Evolutionary conservation across 2,888 invertebrate species (phyloP), one percentile per base, ranked within the genome.

Genomic region (Eristalis intricaria): DNA sequence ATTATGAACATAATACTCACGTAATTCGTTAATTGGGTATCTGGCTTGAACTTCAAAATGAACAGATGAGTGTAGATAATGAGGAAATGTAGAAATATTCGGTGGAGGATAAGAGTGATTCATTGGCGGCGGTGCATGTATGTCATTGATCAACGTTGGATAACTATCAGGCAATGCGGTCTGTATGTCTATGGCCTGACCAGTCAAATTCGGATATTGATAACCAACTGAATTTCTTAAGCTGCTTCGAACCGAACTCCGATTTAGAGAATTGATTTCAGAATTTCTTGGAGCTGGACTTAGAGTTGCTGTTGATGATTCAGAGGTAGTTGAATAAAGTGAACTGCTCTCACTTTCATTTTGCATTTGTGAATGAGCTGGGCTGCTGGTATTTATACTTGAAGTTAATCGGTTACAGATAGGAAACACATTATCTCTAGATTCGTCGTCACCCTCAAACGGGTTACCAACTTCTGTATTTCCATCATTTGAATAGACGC

Each of bases 41-140:
- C 85, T 82, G 43, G 85, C 84, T 56, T 86, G 86, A 10, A 86
- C 86, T 83, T 86, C 70, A 26, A 75, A 83, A 61, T 50, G 77
- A 78, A 83, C 74, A 11, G 84, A 77, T 68, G 88, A 81, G 58
- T 86, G 86, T 13, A 83, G 66, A 68, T 83, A 78, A 64, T 80
- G 68, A 29, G 87, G 79, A 63, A 84, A 73, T 61, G 84, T 60
- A 75, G 91, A 90, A 87, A 90, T 85, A 87, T 91, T 90, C 60
- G 91, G 90, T 82, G 92, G 92, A 76, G 92, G 93, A 90, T 91
- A 92, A n/a, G 92, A 92, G 81, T 91, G 91, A 61, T 90, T 90
- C 92, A 92, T 92, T 63, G 91, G 35, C 29, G 84, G 71, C 50
- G 78, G 78, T 35, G 61, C 75, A 71, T 75, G 19, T 50, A 58